These are phyloP conservation scores for Pterophyllum scalare DNA, from an alignment of 2,113 vertebrate genomes.

Conservation along the genomic window DNA sequence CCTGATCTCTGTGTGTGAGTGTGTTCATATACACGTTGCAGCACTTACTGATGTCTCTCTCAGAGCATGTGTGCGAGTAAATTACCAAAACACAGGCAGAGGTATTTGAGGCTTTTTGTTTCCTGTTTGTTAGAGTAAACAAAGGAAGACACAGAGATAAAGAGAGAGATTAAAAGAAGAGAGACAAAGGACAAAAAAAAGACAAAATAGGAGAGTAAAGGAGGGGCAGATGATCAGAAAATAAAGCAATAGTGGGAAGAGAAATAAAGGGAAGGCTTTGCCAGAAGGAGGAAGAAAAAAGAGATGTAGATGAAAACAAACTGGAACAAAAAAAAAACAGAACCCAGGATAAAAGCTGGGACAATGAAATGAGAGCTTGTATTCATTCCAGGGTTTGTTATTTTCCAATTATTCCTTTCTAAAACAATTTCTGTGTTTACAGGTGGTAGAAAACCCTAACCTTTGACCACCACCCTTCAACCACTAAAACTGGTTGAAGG, in stretches of 20 bases:
- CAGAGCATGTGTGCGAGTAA: constrained; percentile 5
- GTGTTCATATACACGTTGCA: neutral
- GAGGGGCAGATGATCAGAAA: constrained; percentile 38
- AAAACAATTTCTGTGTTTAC: neutral
- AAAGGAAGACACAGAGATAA: neutral
- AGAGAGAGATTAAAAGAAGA: neutral
- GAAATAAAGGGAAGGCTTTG: neutral
- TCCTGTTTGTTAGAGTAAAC: constrained; percentile 10
- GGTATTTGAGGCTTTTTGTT: constrained; percentile 7
- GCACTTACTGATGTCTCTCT: neutral
- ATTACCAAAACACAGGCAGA: constrained; percentile 9
- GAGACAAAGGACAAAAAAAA: neutral
- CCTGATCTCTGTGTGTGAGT: neutral
- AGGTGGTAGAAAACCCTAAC: constrained; percentile 1
- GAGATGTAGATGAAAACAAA: constrained; percentile 34
- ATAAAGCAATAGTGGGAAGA: constrained; percentile 4
- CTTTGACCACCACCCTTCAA: neutral
- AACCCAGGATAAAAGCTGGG: neutral
- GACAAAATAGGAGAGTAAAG: neutral
- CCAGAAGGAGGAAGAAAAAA: constrained; percentile 15
- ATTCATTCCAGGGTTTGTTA: neutral
- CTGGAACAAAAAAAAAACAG: constrained; percentile 10
- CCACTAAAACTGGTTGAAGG: neutral
- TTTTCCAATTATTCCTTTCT: neutral
- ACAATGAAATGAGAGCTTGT: neutral